phyloP scores from a whole-genome alignment of 2,113 vertebrate species.

The Hydrochoerus hydrochaeris region DNA sequence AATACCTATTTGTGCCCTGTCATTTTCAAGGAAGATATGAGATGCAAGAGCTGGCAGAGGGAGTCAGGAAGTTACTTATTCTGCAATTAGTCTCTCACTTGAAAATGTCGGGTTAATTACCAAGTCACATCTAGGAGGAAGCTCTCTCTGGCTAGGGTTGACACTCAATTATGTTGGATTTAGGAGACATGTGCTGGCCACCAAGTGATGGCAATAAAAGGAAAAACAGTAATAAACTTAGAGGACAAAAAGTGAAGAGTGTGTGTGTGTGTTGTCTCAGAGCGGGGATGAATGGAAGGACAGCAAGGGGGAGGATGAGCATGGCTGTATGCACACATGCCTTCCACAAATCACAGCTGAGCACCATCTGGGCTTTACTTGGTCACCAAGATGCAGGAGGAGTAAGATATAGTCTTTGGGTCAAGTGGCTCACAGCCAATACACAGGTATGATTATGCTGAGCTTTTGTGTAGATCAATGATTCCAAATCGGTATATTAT shows the following conservation, averaged over 20 bases:
- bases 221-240: neutral
- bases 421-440: neutral
- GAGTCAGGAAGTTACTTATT: conserved; percentile 19
- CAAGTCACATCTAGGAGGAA: neutral
- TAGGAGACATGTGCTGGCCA: neutral
- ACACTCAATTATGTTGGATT: conserved; percentile 46
- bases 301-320: fast-evolving
- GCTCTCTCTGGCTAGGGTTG: conserved; percentile 8
- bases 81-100: conserved; percentile 62
- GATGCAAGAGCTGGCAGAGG: neutral
- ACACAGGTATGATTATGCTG: neutral
- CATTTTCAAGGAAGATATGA: conserved; percentile 34
- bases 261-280: neutral
- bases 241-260: neutral
- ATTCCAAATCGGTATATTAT: neutral
- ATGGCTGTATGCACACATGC: neutral
- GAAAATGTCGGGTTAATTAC: conserved; percentile 61
- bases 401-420: neutral
- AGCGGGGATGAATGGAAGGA: neutral
- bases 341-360: neutral
- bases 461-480: neutral
- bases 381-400: neutral
- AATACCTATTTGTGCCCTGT: neutral
- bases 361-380: neutral
- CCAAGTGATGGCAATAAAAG: neutral